These are phyloP conservation scores for Coregonus suidteri DNA, from an alignment of 2,797 vertebrate genomes.

Conservation along the genomic window DNA sequence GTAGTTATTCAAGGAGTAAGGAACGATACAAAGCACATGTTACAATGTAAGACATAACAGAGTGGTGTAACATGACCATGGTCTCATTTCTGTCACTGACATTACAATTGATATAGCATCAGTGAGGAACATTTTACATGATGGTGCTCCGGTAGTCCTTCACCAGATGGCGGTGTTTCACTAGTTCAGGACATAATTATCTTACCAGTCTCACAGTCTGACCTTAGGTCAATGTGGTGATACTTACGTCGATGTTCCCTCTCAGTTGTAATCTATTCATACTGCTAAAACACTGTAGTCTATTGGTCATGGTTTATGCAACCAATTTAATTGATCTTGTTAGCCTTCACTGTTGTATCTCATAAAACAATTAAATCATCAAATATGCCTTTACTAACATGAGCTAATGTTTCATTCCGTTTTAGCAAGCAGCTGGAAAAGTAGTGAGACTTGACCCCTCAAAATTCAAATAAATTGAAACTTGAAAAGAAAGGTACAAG, in stretches of 20 bases:
- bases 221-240: background rate
- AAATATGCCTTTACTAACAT: too few relatives aligned
- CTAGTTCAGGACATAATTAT: background rate
- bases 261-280: background rate
- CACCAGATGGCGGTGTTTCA: background rate
- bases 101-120: background rate
- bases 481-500: too few relatives aligned
- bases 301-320: too few relatives aligned
- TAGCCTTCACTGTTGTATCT: too few relatives aligned
- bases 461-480: too few relatives aligned
- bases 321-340: too few relatives aligned
- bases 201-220: background rate
- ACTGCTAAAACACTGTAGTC: too few relatives aligned
- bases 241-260: background rate
- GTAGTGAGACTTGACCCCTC: too few relatives aligned
- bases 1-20: background rate
- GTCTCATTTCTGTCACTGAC: background rate
- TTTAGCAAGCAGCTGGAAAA: too few relatives aligned
- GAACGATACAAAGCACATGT: background rate
- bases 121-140: background rate
- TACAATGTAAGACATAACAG: background rate
- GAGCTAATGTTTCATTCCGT: too few relatives aligned
- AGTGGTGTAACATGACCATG: background rate
- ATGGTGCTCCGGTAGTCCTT: background rate
- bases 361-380: too few relatives aligned